Percentiles rank a stretch among this genome's conserved stretches.
Conservation (phyloP, 2,797 vertebrate species). For the Glyptemys insculpta region DNA sequence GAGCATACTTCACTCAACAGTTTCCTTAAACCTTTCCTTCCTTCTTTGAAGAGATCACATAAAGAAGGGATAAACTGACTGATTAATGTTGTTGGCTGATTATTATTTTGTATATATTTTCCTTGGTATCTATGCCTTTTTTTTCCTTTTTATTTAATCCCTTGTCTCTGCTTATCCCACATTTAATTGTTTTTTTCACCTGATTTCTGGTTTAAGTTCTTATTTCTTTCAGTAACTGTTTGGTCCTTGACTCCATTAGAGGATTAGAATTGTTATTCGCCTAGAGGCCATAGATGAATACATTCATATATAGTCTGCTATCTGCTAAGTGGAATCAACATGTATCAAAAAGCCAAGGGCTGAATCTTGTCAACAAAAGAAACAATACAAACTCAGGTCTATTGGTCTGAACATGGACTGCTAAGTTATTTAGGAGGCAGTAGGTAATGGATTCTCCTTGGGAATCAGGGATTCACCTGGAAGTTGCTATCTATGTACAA, state of each 20-base stretch:
- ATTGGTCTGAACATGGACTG: not conserved
- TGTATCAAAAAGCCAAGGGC: not conserved
- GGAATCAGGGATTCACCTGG: not conserved
- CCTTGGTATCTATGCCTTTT: conserved; percentile 5
- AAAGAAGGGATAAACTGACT: conserved; percentile 12
- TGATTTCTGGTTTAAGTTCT: not conserved
- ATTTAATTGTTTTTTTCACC: not conserved
- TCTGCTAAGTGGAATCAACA: not conserved
- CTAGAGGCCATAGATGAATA: not conserved
- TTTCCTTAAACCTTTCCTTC: not conserved
- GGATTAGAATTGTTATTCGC: not conserved
- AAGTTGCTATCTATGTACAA: not conserved
- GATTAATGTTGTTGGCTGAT: conserved; percentile 36
- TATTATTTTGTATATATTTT: conserved; percentile 33
- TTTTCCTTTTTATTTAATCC: conserved; percentile 16
- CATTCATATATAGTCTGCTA: not conserved
- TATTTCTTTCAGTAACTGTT: not conserved
- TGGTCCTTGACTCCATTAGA: not conserved
- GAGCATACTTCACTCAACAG: not conserved
- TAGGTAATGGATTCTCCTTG: not conserved
- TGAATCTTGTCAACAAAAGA: not conserved
- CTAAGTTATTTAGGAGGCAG: not conserved
- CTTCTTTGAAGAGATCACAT: no score
- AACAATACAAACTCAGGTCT: not conserved
- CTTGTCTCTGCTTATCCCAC: not conserved